Base-by-base conservation (phyloP, 1,140 invertebrate species). In the Colletes latitarsis region DNA sequence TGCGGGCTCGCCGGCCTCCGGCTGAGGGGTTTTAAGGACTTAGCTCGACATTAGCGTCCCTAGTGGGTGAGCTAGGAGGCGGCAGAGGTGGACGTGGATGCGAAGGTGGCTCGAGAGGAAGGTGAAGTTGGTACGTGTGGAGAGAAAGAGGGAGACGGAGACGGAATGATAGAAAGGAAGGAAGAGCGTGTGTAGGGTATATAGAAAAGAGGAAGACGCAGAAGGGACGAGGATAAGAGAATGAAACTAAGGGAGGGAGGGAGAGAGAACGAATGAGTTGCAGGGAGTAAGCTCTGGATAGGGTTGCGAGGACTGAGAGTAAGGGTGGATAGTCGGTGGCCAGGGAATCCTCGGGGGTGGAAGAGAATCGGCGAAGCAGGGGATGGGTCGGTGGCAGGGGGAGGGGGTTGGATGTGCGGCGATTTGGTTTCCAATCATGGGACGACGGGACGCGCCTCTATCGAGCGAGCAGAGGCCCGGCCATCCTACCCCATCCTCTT, bases 381-480 rank as follows among this genome's bases (percentile, higher is more conserved):
- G 79, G 84, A 87, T 77, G 83, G 83, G 77, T 77, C 57, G 69
- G 64, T 49, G 80, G 82, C 21, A 76, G 77, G 58, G 77, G 81
- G 77, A 82, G 81, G 81, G 89, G 91, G 90, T 91, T 92, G 92
- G 92, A 93, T 93, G 93, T 93, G 92, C 92, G 92, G 92, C 92
- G 92, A 93, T 93, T 93, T 93, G 92, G 92, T 93, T 93, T 93
- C 92, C 92, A 93, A 93, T 93, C 92, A 93, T 93, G 92, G 91
- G 92, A 93, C 92, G 92, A 92, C 92, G 92, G 91, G 92, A 92
- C 90, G 92, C 92, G 92, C 92, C 91, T 93, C 91, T 93, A 93
- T 93, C 92, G 93, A 93, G 92, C 93, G 92, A 91, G 86, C 89
- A 91, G 89, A 90, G 91, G 88, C 92, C 92, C 90, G 91, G 91